A percentile compares a stretch with the other conserved stretches of the same genome.
Evolutionary conservation across 1,140 invertebrate genomes (phyloP).

Genomic region (Zaprionus nigranus): DNA sequence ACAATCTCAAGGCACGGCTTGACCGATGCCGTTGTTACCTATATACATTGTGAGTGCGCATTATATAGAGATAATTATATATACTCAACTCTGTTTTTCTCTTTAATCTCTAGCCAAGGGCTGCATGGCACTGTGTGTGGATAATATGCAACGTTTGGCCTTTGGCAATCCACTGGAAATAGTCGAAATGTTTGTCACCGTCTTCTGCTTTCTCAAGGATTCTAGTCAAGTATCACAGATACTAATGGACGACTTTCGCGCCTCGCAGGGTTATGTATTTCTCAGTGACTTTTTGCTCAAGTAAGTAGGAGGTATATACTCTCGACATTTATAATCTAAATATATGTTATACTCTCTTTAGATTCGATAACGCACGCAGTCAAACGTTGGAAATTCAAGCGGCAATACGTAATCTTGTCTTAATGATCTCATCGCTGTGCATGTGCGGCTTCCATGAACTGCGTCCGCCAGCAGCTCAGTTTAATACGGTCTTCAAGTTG

Average conservation of each 20-base stretch:
- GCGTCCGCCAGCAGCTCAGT: slow-evolving; percentile 92
- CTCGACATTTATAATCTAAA: background rate
- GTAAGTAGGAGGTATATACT: slow-evolving; percentile 86
- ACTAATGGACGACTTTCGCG: slow-evolving; percentile 97
- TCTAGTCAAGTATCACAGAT: slow-evolving; percentile 98
- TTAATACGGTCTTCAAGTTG: slow-evolving; percentile 95
- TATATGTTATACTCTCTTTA: slow-evolving; percentile 68
- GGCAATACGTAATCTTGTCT: slow-evolving; percentile 95
- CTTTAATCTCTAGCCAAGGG: slow-evolving; percentile 91
- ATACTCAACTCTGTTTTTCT: background rate
- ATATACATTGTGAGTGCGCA: slow-evolving; percentile 95
- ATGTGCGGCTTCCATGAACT: slow-evolving; percentile 97
- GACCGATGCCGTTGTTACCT: slow-evolving; percentile 95
- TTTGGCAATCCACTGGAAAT: slow-evolving; percentile 97
- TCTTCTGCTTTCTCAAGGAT: slow-evolving; percentile 99
- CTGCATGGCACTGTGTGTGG: slow-evolving; percentile 97
- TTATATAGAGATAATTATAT: background rate
- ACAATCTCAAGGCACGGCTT: slow-evolving; percentile 97
- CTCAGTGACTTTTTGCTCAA: slow-evolving; percentile 97
- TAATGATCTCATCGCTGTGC: slow-evolving; percentile 96
- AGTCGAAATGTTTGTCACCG: slow-evolving; percentile 99
- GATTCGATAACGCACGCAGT: slow-evolving; percentile 90
- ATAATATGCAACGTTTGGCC: slow-evolving; percentile 97
- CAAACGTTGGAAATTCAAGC: slow-evolving; percentile 92
- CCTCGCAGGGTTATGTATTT: slow-evolving; percentile 97